Evolutionary conservation across 2,797 vertebrate species (phyloP), one percentile per base, ranked within the genome.

Genomic region (Sebastes matsubarae): DNA sequence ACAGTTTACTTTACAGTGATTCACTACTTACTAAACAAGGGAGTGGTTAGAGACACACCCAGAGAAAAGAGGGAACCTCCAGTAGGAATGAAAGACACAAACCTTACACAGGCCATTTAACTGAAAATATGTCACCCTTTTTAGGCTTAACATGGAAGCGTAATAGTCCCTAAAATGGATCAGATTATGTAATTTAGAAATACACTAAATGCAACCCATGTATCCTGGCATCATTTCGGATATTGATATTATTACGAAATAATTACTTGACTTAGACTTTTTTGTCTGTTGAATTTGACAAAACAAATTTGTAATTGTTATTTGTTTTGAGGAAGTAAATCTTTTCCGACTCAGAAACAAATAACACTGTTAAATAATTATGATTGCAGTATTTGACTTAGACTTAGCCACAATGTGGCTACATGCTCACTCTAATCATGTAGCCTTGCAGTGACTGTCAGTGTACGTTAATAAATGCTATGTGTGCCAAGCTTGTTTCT

Each of bases 401-500:
- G 36, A 58, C 29, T 2, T 36, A 36, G 34, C 27, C 9, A 29
- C 8, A 25, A 16, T 54, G 4, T 32, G 27, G 16, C 8, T 11
- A 34, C 57, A 22, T 24, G n/a, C 64, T 78, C 57, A 25, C 59
- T 46, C 6, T 30, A 64, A 29, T 58, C 32, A 30, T 65, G 3
- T 42, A 57, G 55, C 14, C 27, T 32, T 68, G 9, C 24, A 72
- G 36, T 63, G 24, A 65, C n/a, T 25, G 75, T 58, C 75, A 65
- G 8, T 38, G 54, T 59, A 24, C n/a, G 68, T 52, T 66, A 77
- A 86, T 72, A 78, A 57, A 67, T 46, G 14, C 38, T 46, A 24
- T 20, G 36, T 75, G 55, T 29, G 25, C 20, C 32, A 54, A 34
- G 22, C 38, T 42, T 42, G 14, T 42, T 42, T 42, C 38, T 42